phyloP scores from a whole-genome alignment of 2,888 invertebrate genomes.

The Drosophila anomalata region DNA sequence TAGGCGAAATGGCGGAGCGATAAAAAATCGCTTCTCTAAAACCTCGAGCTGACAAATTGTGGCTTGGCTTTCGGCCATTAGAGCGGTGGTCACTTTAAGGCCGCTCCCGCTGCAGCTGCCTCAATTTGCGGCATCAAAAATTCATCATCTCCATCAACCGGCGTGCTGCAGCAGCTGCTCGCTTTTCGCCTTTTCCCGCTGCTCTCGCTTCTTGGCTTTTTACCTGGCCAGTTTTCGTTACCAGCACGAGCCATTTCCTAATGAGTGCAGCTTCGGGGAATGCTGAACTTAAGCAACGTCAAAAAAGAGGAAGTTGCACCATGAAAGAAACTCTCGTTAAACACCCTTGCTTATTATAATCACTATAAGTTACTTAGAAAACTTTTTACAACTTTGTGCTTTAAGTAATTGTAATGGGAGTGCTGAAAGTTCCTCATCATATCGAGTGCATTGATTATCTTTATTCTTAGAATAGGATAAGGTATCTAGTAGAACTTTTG shows the following conservation, averaged over 20 bases:
- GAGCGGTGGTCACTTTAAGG: slow-evolving; percentile 37
- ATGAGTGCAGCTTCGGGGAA: slow-evolving; percentile 64
- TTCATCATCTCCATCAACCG: slow-evolving; percentile 54
- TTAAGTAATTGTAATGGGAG: neutral
- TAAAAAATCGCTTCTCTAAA: slow-evolving; percentile 30
- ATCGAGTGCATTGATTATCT: too few relatives aligned
- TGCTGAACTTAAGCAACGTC: slow-evolving; percentile 19
- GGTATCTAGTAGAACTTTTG: neutral
- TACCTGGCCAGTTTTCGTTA: slow-evolving; percentile 37
- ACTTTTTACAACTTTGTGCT: neutral
- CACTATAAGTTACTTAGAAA: neutral
- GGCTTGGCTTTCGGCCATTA: slow-evolving; percentile 55
- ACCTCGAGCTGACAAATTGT: slow-evolving; percentile 54
- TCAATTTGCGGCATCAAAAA: slow-evolving; percentile 72
- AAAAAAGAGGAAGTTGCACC: neutral
- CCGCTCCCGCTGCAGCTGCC: slow-evolving; percentile 60
- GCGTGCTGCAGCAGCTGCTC: slow-evolving; percentile 49
- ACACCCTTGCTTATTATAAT: slow-evolving; percentile 19
- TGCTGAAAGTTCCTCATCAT: too few relatives aligned
- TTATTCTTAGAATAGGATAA: too few relatives aligned
- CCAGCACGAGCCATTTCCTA: slow-evolving; percentile 63
- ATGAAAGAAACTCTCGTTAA: slow-evolving; percentile 7
- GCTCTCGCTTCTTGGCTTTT: slow-evolving; percentile 13
- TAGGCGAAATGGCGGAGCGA: slow-evolving; percentile 31
- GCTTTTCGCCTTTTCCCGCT: slow-evolving; percentile 37